phyloP scores from a whole-genome alignment of 1,140 invertebrate species.

The Calycopis cecrops region DNA sequence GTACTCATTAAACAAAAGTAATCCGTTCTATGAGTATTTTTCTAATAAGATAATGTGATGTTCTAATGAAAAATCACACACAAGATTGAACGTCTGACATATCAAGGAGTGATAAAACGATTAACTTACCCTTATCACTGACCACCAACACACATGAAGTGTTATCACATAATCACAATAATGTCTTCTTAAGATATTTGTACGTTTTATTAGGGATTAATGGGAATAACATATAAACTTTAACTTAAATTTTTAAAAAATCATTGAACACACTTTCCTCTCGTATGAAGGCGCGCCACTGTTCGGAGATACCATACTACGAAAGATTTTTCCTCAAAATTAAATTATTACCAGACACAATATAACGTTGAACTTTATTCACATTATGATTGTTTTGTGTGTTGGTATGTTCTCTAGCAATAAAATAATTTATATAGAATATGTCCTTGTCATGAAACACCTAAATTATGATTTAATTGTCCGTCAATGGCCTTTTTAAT shows the following conservation, averaged over 20 bases:
- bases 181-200: slow-evolving; percentile 44
- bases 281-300: slow-evolving; percentile 55
- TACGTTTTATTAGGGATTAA: slow-evolving; percentile 41
- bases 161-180: slow-evolving; percentile 69
- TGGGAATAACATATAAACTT: slow-evolving; percentile 61
- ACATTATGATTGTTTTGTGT: too few relatives aligned
- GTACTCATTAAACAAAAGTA: not conserved
- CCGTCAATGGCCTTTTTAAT: too few relatives aligned
- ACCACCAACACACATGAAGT: slow-evolving; percentile 45
- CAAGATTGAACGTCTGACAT: slow-evolving; percentile 39
- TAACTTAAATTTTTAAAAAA: slow-evolving; percentile 51
- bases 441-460: too few relatives aligned
- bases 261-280: slow-evolving; percentile 38
- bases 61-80: slow-evolving; percentile 34
- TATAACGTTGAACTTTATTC: too few relatives aligned
- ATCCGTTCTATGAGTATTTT: slow-evolving; percentile 22
- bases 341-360: slow-evolving; percentile 20
- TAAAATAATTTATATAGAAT: too few relatives aligned
- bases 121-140: slow-evolving; percentile 64
- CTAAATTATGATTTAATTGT: too few relatives aligned
- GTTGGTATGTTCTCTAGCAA: too few relatives aligned
- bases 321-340: slow-evolving; percentile 32
- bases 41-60: slow-evolving; percentile 34
- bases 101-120: slow-evolving; percentile 37
- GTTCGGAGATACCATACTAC: slow-evolving; percentile 46